Conservation (phyloP, 2,888 invertebrate genomes). For the Hesperia comma region DNA sequence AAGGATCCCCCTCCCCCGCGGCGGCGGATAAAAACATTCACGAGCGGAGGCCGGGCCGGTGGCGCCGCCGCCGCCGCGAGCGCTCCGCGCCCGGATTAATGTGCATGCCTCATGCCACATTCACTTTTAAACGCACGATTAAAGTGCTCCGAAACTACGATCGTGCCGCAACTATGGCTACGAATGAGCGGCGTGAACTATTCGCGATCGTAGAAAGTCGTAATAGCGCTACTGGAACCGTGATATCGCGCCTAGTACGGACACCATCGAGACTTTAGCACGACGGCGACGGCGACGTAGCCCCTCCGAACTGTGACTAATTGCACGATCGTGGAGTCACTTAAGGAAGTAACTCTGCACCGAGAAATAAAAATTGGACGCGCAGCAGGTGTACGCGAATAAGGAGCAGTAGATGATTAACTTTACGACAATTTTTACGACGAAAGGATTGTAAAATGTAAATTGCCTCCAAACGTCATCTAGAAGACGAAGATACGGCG, state of each 20-base stretch:
- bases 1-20: conserved; percentile 48
- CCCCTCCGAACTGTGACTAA: conserved; percentile 21
- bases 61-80: conserved; percentile 60
- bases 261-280: neutral
- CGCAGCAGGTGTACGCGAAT: conserved; percentile 57
- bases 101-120: conserved; percentile 56
- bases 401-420: conserved; percentile 54
- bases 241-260: neutral
- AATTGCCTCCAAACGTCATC: conserved; percentile 45
- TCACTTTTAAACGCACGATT: conserved; percentile 42
- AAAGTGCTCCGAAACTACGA: conserved; percentile 16
- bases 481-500: conserved; percentile 39
- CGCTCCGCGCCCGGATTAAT: conserved; percentile 54
- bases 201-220: neutral
- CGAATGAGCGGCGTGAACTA: neutral
- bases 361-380: conserved; percentile 21
- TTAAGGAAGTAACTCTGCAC: conserved; percentile 9
- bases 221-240: neutral
- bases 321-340: conserved; percentile 6
- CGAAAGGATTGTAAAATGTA: conserved; percentile 55
- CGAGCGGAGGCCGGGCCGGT: conserved; percentile 62
- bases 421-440: conserved; percentile 56
- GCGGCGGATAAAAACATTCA: conserved; percentile 66
- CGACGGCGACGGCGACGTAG: conserved; percentile 20
- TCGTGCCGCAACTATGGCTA: conserved; percentile 7